phyloP scores from a whole-genome alignment of 2,797 vertebrate genomes.

The Karalla daura region DNA sequence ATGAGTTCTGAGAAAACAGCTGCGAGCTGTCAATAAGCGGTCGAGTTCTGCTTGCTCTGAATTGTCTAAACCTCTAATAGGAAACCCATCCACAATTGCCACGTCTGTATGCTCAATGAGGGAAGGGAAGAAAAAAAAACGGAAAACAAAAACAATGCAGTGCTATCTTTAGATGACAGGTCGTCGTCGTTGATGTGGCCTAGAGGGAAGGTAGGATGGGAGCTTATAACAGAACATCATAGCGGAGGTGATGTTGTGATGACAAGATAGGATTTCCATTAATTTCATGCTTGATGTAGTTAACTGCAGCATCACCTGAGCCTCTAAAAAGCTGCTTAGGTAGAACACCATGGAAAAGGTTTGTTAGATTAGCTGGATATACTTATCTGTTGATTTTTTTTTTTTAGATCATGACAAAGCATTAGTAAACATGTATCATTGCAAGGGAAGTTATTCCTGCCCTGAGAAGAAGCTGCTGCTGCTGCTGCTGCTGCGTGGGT shows the following conservation, averaged over 20 bases:
- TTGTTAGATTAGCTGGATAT: background rate
- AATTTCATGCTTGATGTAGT: slow-evolving; percentile 37
- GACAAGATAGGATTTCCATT: slow-evolving; percentile 25
- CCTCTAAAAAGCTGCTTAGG: background rate
- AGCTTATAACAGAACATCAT: slow-evolving; percentile 11
- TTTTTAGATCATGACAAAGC: background rate
- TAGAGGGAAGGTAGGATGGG: slow-evolving; percentile 1
- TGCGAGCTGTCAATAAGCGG: slow-evolving; percentile 11
- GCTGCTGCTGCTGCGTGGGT: slow-evolving; percentile 14
- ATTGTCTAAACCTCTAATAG: background rate
- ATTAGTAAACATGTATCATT: background rate
- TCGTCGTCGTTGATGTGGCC: background rate
- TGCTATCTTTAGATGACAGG: slow-evolving; percentile 1
- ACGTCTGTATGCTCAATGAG: background rate
- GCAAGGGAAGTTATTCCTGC: background rate
- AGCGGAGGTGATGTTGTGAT: slow-evolving; percentile 18
- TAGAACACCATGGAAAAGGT: background rate
- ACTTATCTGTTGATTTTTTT: background rate
- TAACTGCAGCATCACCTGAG: slow-evolving; percentile 1
- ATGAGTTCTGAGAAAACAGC: slow-evolving; percentile 20
- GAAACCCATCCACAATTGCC: background rate
- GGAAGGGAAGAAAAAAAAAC: background rate
- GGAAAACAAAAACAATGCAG: background rate
- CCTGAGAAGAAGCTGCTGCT: too few species aligned
- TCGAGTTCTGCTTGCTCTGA: background rate